A percentile compares a stretch with the other conserved stretches of the same genome.
Conservation (phyloP, 2,888 invertebrate genomes). For the Unio pictorum region DNA sequence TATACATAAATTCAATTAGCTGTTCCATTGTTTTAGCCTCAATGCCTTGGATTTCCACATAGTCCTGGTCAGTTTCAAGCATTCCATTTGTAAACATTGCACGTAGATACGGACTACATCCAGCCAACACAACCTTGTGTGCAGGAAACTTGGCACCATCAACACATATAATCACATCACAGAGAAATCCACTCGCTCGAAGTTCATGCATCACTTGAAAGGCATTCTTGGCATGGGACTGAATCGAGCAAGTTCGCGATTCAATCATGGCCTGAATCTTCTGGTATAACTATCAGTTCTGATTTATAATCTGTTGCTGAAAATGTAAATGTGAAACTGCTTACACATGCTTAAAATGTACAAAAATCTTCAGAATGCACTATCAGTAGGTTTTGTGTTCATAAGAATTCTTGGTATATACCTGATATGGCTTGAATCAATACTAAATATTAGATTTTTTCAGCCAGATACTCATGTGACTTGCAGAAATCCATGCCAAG, state of each 20-base stretch:
- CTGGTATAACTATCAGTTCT: too few relatives aligned
- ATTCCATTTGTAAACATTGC: conserved; percentile 70
- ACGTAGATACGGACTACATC: conserved; percentile 66
- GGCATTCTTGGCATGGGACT: conserved; percentile 60
- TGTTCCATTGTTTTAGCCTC: conserved; percentile 63
- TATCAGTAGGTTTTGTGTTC: too few relatives aligned
- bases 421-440: too few relatives aligned
- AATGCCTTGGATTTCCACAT: conserved; percentile 63
- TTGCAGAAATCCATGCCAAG: too few relatives aligned
- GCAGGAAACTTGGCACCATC: conserved; percentile 62
- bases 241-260: conserved; percentile 60
- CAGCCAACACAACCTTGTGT: conserved; percentile 66
- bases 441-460: too few relatives aligned
- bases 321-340: too few relatives aligned
- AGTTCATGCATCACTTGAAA: conserved; percentile 67
- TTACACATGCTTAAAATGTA: too few relatives aligned
- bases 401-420: too few relatives aligned
- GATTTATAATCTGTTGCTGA: too few relatives aligned
- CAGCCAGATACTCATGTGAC: too few relatives aligned
- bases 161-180: conserved; percentile 64
- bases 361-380: too few relatives aligned
- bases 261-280: conserved; percentile 56
- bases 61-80: conserved; percentile 63
- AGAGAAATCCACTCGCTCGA: conserved; percentile 55
- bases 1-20: conserved; percentile 68